phyloP scores from a whole-genome alignment of 2,113 vertebrate genomes.

The Ornithorhynchus anatinus region DNA sequence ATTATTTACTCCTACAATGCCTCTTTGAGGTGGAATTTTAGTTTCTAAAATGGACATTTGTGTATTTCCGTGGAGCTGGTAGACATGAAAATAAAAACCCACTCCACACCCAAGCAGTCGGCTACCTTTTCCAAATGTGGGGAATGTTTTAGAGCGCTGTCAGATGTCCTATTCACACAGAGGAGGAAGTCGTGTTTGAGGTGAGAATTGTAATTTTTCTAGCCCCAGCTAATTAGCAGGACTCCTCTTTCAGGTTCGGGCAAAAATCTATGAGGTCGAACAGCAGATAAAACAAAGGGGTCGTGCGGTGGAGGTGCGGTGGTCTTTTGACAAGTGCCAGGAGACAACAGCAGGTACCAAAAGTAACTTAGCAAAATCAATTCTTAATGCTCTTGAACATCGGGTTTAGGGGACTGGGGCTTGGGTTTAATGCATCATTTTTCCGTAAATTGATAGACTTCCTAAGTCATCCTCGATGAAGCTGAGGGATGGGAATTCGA shows the following conservation, averaged over 20 bases:
- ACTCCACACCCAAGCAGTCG: background rate
- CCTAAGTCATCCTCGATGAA: background rate
- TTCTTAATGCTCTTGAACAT: rapidly evolving
- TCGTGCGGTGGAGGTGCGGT: constrained; percentile 74
- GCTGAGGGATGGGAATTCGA: too few species aligned
- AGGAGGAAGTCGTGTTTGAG: background rate
- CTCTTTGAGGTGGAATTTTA: background rate
- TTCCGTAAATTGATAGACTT: background rate
- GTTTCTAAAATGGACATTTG: background rate
- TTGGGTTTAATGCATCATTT: background rate
- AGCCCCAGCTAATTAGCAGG: constrained; percentile 12
- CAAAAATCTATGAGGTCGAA: constrained; percentile 74
- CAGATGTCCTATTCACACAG: background rate
- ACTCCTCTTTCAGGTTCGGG: constrained; percentile 67
- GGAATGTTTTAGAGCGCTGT: background rate
- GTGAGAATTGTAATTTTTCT: background rate
- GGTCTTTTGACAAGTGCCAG: constrained; percentile 80
- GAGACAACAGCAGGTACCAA: constrained; percentile 74
- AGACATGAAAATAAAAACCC: background rate
- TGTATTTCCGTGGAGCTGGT: background rate
- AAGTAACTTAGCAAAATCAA: rapidly evolving
- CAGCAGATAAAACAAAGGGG: constrained; percentile 79
- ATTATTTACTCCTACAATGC: background rate
- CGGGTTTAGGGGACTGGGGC: rapidly evolving
- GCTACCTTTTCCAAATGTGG: background rate